Base-by-base conservation (phyloP, 2,888 invertebrate genomes). In the Tetropium fuscum region DNA sequence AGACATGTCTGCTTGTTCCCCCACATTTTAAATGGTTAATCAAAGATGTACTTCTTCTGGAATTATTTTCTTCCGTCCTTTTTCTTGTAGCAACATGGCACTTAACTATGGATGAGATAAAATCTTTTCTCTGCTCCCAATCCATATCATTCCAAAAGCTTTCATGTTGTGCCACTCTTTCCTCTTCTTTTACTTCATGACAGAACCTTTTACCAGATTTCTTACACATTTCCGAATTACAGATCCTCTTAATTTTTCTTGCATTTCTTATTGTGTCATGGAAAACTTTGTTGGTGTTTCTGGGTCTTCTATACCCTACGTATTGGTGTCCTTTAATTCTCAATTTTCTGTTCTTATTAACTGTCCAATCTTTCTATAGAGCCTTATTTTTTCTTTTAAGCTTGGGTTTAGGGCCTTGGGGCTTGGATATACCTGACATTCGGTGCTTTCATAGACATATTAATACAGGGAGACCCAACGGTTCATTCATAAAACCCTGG, bases 151-250 rank as follows among this genome's bases (percentile, higher is more conserved):
- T 56, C 45, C 45, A 54, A 22, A 54, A 54, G 8, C 22, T 54
- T 32, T 54, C 45, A 56, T 48, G 19, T 19, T 40, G 48, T 10
- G 22, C 48, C 40, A 48, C n/a, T 48, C 48, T 56, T 48, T 56
- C 48, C 19, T 57, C 36, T 57, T 57, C 43, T 40, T 44, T 45
- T 34, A 55, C 13, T 25, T 55, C 40, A 34, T 57, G 7, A 44
- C 49, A 57, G 13, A 57, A 57, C 32, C 57, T 49, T 49, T 51
- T 57, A 49, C 49, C 30, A 44, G 43, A 49, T 25, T 49, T 49
- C 18, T 49, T 57, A 18, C 57, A 56, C 34, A 43, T 41, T 49
- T 57, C 49, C 32, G 43, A 48, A 51, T 57, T 49, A 49, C 49
- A 49, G 2, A 40, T 5, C 41, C 15, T 49, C 41, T 56, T 56